Evolutionary conservation across 2,113 vertebrate genomes (phyloP).

Genomic region (Pseudonaja textilis): DNA sequence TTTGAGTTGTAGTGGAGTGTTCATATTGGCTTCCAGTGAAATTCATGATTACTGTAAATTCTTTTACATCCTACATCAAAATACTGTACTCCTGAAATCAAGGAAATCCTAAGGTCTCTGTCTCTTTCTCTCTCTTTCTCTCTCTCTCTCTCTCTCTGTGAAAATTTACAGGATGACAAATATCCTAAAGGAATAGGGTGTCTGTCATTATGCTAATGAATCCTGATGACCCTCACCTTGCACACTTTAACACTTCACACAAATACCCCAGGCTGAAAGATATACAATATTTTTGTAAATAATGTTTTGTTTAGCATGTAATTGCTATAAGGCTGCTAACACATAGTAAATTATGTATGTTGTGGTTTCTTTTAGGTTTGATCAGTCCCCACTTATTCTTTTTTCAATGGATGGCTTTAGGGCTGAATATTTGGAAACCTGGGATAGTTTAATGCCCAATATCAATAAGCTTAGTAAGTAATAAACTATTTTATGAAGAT

Average conservation of each 20-base stretch:
- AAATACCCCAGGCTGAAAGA: not conserved
- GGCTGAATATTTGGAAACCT: conserved; percentile 82
- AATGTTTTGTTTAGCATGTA: not conserved
- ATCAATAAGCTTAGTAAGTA: conserved; percentile 89
- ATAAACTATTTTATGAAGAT: not conserved
- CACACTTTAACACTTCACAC: not conserved
- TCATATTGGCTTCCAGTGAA: not conserved
- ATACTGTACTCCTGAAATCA: not conserved
- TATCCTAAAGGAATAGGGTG: not conserved
- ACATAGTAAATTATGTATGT: not conserved
- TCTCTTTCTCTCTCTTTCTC: too few relatives aligned
- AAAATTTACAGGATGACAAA: not conserved
- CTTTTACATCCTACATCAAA: not conserved
- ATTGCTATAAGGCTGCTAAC: not conserved
- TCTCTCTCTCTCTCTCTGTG: not conserved
- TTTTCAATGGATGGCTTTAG: conserved; percentile 95
- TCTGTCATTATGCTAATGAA: not conserved
- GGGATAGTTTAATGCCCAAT: conserved; percentile 74
- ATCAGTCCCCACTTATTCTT: conserved; percentile 84
- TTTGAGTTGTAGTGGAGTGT: not conserved
- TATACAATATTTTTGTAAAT: not conserved
- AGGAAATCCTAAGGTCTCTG: not conserved
- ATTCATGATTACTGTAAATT: not conserved
- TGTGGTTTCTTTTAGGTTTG: conserved; percentile 73
- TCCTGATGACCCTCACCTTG: not conserved